phyloP scores from a whole-genome alignment of 2,113 vertebrate species.

The Erythrolamprus reginae region DNA sequence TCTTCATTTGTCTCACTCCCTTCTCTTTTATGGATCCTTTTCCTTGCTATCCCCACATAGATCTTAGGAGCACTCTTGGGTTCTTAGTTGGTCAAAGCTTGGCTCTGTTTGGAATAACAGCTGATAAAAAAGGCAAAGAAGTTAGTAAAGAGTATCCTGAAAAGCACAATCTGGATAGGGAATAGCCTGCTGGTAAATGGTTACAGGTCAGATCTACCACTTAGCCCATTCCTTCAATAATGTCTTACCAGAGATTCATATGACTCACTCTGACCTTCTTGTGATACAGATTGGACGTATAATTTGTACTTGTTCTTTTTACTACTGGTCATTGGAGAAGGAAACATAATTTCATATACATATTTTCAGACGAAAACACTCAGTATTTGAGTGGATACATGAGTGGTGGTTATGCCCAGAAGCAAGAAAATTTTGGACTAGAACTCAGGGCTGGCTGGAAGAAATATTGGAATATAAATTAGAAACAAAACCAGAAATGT shows the following conservation, averaged over 20 bases:
- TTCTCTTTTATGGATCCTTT: background rate
- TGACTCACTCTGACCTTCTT: background rate
- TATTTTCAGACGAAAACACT: background rate
- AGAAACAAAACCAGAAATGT: no score
- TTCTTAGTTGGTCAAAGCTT: background rate
- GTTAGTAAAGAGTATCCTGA: background rate
- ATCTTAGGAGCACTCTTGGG: background rate
- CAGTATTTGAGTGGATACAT: background rate
- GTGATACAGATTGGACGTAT: background rate
- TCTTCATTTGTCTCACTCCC: background rate
- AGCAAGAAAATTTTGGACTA: no score
- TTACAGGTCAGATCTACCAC: background rate
- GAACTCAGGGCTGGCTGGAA: no score
- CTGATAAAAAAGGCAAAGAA: background rate
- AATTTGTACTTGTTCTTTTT: background rate
- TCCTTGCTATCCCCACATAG: background rate
- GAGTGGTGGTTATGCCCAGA: no score
- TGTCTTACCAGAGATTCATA: background rate
- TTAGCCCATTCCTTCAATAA: background rate
- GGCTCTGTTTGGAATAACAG: background rate
- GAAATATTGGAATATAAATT: no score
- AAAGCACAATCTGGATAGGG: background rate
- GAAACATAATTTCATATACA: background rate
- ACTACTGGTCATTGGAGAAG: background rate
- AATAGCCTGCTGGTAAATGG: background rate